Evolutionary conservation across 2,888 invertebrate genomes (phyloP).

Genomic region (Drosophila villosipedis): DNA sequence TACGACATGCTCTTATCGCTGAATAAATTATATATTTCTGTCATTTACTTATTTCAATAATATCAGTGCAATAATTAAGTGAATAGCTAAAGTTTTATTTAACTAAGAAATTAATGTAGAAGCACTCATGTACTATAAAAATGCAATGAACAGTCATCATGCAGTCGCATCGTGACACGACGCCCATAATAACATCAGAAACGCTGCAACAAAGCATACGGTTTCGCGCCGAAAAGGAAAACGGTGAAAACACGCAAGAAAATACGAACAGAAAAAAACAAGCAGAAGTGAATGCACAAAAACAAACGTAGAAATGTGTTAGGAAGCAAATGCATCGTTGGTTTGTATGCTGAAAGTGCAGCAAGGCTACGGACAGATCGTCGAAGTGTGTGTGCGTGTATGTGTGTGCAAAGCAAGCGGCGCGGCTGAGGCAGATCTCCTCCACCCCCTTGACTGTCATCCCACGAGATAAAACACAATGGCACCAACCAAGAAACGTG

Average conservation of each 20-base stretch:
- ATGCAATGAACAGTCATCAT: slow-evolving; percentile 31
- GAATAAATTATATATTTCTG: background rate
- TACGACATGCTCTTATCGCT: background rate
- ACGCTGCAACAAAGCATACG: slow-evolving; percentile 79
- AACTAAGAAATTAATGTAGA: background rate
- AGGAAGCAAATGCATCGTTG: slow-evolving; percentile 19
- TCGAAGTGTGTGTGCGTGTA: slow-evolving; percentile 50
- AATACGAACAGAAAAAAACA: slow-evolving; percentile 26
- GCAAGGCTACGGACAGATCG: slow-evolving; percentile 39
- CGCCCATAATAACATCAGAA: slow-evolving; percentile 59
- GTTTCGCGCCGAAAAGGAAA: slow-evolving; percentile 76
- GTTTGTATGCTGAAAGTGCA: slow-evolving; percentile 38
- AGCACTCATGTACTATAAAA: background rate
- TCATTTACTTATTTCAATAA: background rate
- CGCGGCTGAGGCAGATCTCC: slow-evolving; percentile 26
- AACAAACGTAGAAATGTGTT: slow-evolving; percentile 45
- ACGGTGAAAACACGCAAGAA: slow-evolving; percentile 52
- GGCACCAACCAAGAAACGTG: slow-evolving; percentile 84
- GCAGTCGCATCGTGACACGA: slow-evolving; percentile 54
- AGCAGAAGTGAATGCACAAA: slow-evolving; percentile 18
- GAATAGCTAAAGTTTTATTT: background rate
- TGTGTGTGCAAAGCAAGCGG: slow-evolving; percentile 49
- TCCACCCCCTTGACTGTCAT: slow-evolving; percentile 15
- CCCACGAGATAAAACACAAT: slow-evolving; percentile 58
- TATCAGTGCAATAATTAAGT: background rate